phyloP scores from a whole-genome alignment of 2,113 vertebrate species.

The Phrynocephalus versicolor region DNA sequence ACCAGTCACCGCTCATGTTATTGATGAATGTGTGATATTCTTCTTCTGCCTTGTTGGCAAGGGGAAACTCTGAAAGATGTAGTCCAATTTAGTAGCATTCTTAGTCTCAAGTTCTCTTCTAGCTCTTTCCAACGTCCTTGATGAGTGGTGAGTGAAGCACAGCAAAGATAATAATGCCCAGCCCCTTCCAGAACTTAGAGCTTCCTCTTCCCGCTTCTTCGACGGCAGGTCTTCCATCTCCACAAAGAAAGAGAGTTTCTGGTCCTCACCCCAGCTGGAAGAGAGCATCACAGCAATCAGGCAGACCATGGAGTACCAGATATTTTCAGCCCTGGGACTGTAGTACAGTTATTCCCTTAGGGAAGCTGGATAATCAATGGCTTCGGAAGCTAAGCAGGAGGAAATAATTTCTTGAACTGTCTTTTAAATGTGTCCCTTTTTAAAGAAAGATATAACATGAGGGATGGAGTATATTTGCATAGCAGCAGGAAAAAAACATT shows the following conservation, averaged over 20 bases:
- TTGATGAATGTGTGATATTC: no score
- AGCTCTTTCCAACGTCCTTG: background rate
- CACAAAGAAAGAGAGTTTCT: background rate
- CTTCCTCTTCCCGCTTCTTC: background rate
- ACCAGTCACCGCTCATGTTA: background rate
- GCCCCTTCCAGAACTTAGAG: background rate
- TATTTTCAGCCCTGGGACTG: background rate
- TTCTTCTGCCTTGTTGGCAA: no score
- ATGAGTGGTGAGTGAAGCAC: background rate
- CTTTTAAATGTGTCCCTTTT: background rate
- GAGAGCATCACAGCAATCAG: background rate
- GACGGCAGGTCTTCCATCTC: background rate
- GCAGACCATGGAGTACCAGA: background rate
- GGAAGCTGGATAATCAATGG: background rate
- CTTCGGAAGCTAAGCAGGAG: no score
- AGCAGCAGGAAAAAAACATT: background rate
- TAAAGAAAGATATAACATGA: background rate
- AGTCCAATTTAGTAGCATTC: no score
- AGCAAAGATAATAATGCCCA: background rate
- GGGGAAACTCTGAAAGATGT: no score
- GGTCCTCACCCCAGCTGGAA: background rate
- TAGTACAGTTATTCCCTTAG: background rate
- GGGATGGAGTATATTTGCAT: background rate
- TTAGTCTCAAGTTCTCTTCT: background rate
- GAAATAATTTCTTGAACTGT: no score